phyloP scores from a whole-genome alignment of 2,888 invertebrate genomes.

The Lissocephala sabroskyi region DNA sequence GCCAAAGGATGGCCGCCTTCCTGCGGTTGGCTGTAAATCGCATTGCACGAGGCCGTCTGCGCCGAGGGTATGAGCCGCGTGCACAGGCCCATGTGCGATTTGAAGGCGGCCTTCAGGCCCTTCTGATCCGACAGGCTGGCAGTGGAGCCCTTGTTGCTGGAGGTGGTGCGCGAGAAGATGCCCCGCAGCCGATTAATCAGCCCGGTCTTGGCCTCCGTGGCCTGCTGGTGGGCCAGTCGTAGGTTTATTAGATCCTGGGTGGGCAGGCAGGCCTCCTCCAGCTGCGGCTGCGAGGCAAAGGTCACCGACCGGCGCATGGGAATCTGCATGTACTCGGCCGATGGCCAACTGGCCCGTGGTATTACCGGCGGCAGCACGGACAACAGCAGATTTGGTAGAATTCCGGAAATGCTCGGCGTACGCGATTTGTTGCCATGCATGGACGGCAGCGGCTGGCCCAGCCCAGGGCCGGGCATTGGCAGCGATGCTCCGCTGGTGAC shows the following conservation, averaged over 20 bases:
- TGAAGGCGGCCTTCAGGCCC: conserved; percentile 79
- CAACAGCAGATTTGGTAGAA: conserved; percentile 80
- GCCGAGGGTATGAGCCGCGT: conserved; percentile 80
- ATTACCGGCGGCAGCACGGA: conserved; percentile 84
- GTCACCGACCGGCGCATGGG: conserved; percentile 77
- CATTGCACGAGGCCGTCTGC: conserved; percentile 78
- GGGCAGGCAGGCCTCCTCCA: conserved; percentile 76
- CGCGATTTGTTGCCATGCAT: conserved; percentile 71
- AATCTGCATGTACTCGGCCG: conserved; percentile 77
- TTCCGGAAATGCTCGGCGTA: conserved; percentile 80
- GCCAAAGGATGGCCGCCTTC: conserved; percentile 13
- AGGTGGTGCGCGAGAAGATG: conserved; percentile 79
- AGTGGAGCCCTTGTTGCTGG: conserved; percentile 79
- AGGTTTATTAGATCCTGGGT: conserved; percentile 77
- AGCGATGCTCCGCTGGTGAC: conserved; percentile 56
- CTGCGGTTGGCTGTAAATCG: conserved; percentile 71
- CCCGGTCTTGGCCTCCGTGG: conserved; percentile 75
- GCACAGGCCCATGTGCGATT: conserved; percentile 82
- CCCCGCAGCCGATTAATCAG: conserved; percentile 74
- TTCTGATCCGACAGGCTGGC: conserved; percentile 75
- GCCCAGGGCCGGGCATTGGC: conserved; percentile 25
- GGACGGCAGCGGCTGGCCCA: conserved; percentile 17
- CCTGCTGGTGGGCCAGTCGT: conserved; percentile 74
- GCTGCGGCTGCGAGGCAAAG: conserved; percentile 79
- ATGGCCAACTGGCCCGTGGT: conserved; percentile 85